phyloP scores from a whole-genome alignment of 2,113 vertebrate genomes.

The Propithecus coquereli region DNA sequence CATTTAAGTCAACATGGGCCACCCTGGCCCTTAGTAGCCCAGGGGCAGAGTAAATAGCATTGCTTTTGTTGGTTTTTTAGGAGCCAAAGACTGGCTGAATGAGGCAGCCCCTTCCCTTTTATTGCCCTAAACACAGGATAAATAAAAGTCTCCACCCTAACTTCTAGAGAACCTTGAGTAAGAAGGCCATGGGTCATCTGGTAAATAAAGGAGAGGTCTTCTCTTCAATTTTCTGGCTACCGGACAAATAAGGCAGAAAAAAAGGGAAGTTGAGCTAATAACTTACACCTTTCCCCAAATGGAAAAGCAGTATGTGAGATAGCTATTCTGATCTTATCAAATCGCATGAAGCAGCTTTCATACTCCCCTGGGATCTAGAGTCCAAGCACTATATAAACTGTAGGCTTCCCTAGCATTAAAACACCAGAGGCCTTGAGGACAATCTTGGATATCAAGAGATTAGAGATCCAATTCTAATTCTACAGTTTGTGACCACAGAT shows the following conservation, averaged over 20 bases:
- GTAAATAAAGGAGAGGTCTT: constrained; percentile 74
- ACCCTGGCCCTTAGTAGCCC: constrained; percentile 69
- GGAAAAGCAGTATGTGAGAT: constrained; percentile 23
- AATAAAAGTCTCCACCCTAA: constrained; percentile 72
- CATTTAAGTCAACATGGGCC: constrained; percentile 77
- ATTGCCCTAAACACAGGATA: constrained; percentile 72
- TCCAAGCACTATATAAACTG: background rate
- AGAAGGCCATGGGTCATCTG: constrained; percentile 68
- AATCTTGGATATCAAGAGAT: background rate
- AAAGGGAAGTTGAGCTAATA: constrained; percentile 62
- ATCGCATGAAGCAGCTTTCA: constrained; percentile 34
- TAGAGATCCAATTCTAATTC: background rate
- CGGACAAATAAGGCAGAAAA: constrained; percentile 67
- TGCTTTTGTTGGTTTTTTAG: constrained; percentile 71
- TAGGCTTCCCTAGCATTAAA: background rate
- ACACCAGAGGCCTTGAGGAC: background rate
- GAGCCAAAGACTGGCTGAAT: constrained; percentile 68
- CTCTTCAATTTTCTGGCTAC: constrained; percentile 71
- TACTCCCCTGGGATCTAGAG: background rate
- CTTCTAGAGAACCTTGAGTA: constrained; percentile 68
- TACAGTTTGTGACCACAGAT: background rate
- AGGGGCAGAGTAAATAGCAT: constrained; percentile 75
- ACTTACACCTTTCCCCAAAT: constrained; percentile 63
- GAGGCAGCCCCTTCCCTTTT: constrained; percentile 65
- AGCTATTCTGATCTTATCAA: constrained; percentile 51